phyloP scores from a whole-genome alignment of 2,113 vertebrate genomes.

The Stictonetta naevosa region DNA sequence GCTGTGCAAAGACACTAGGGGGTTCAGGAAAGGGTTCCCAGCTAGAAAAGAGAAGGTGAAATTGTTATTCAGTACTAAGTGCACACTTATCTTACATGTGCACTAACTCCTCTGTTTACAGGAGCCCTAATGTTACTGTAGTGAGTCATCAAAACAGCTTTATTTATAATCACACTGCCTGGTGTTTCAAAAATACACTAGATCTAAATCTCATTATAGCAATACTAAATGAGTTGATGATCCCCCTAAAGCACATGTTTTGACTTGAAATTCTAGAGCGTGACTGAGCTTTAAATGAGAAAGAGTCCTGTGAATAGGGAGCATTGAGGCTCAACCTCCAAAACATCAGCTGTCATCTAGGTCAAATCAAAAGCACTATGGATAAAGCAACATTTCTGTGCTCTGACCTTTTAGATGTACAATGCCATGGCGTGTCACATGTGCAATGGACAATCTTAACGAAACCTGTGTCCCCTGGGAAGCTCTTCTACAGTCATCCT shows the following conservation, averaged over 20 bases:
- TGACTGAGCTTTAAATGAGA: background rate
- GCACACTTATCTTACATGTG: background rate
- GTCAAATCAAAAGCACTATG: background rate
- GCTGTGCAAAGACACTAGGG: background rate
- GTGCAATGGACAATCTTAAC: background rate
- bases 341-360: background rate
- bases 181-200: constrained; percentile 26
- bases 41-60: background rate
- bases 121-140: background rate
- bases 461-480: background rate
- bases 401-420: background rate
- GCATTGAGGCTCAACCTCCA: background rate
- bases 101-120: background rate
- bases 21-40: background rate
- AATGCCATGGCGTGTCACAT: background rate
- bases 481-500: background rate
- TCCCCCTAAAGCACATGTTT: background rate
- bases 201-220: background rate
- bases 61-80: background rate
- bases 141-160: constrained; percentile 8
- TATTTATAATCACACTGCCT: background rate
- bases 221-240: background rate
- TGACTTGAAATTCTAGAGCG: background rate
- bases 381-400: background rate
- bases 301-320: background rate